Base-by-base conservation (phyloP, 2,113 vertebrate species). In the Tenebrosternarchus preto region DNA sequence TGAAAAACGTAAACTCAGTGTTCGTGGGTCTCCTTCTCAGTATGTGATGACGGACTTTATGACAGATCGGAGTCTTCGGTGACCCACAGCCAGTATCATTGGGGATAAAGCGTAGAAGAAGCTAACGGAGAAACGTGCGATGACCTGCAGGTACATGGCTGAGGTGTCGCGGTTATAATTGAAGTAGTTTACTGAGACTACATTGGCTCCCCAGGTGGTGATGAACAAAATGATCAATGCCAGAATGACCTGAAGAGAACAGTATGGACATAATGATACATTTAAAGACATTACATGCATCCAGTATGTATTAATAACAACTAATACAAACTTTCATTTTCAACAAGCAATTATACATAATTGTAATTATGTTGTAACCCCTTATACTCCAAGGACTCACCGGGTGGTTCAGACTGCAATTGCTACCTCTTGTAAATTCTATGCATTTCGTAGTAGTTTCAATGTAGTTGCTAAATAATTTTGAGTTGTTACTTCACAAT, bases 141-240 rank as follows among this genome's bases (percentile, higher is more conserved):
- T 64, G 31, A 89, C 80, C 67, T 93, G 82, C 24, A 95, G 87
- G 67, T 85, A 92, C 1, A 87, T 71, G 0, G 87, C 69, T 0
- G 91, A 90, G 0, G 84, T 71, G 43, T 90, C 88, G 0, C 73
- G 82, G 74, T 89, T 92, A 79, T 93, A 93, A 87, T 94, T 94
- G 86, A 93, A 93, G 66, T 92, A 93, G 83, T 93, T 93, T 53
- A 92, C 90, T 5, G 93, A 92, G 71, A 93, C 85, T 57, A 94
- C 60, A 78, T 91, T 94, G 75, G 91, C 89, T 78, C 92, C 92
- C 92, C 93, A 93, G 2, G 90, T 94, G 0, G 53, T 31, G 25
- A 93, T 89, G 78, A 94, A 94, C 63, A 94, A 87, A 70, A 92
- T 75, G 1, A 93, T 90, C 36, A 94, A 89, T 2, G 88, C 86